Evolutionary conservation across 2,113 vertebrate genomes (phyloP), one percentile per base, ranked within the genome.

Genomic region (Paramisgurnus dabryanus): DNA sequence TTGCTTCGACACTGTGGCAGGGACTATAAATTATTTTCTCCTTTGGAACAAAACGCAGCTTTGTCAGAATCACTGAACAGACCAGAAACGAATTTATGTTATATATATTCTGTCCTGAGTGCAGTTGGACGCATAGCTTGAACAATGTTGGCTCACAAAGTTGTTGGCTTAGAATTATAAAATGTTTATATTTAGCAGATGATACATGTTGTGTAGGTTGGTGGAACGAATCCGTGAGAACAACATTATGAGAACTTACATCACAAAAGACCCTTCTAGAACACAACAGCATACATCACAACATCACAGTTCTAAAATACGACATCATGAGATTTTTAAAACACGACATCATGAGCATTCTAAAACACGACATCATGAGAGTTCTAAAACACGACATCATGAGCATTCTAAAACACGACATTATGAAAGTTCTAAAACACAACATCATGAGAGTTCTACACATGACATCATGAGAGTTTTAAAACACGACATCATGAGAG

Each of bases 231-330:
- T n/a, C 7, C 39, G 12, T 17, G 67, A 69, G 47, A 34, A 34
- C 45, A 17, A 15, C 41, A 22, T 69, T 5, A 12, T n/a, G 7
- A 58, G n/a, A n/a, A 18, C 55, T 5, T 18, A 58, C 68, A 55
- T 70, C 67, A 53, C 47, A 53, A 27, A 34, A 7, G 9, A 72
- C 39, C 2, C 17, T 43, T 73, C 53, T 60, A 60, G 70, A 73
- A 73, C 39, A 22, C 45, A 40, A 13, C 49, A 55, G 68, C 45
- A 27, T 5, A 67, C 64, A 67, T 22, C 45, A 47, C 66, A 0
- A 10, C 15, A 34, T 53, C 47, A 6, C 4, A 55, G 17, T 58
- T 58, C 55, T 58, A 58, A 7, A 58, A 58, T 13, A 7, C n/a
- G 13, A 7, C 17, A 18, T 58, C 55, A 34, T 53, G 22, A 6